phyloP scores from a whole-genome alignment of 2,797 vertebrate species.

The Hoplostethus atlanticus region DNA sequence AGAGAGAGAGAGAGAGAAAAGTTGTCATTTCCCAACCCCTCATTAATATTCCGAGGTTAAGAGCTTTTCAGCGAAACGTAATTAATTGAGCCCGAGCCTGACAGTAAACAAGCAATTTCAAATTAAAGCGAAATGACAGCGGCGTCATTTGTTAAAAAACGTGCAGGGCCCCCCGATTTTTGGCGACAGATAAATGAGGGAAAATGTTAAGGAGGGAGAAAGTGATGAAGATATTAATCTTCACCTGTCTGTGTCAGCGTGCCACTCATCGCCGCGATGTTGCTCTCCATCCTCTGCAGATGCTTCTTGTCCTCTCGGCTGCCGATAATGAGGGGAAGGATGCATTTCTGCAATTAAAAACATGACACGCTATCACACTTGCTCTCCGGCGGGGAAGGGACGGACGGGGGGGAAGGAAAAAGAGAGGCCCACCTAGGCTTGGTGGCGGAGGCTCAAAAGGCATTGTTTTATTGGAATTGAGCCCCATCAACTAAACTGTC shows the following conservation, averaged over 20 bases:
- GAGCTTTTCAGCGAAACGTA: slow-evolving; percentile 99
- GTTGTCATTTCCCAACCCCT: slow-evolving; percentile 99
- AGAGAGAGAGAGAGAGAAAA: slow-evolving; percentile 64
- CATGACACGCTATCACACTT: slow-evolving; percentile 84
- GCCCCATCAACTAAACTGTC: slow-evolving; percentile 50
- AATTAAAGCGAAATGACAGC: slow-evolving; percentile 99
- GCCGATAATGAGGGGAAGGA: slow-evolving; percentile 96
- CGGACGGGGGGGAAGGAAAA: slow-evolving; percentile 44
- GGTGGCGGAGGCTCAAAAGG: slow-evolving; percentile 49
- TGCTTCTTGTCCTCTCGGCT: slow-evolving; percentile 98
- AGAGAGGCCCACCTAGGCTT: slow-evolving; percentile 56
- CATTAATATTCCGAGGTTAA: slow-evolving; percentile 99
- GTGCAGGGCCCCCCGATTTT: slow-evolving; percentile 92
- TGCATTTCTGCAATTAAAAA: slow-evolving; percentile 95
- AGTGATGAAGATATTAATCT: slow-evolving; percentile 99
- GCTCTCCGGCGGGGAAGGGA: slow-evolving; percentile 66
- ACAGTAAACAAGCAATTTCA: slow-evolving; percentile 99
- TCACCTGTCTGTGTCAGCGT: slow-evolving; percentile 99
- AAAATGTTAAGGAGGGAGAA: slow-evolving; percentile 92
- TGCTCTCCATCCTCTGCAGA: slow-evolving; percentile 97
- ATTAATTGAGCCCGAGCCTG: slow-evolving; percentile 99
- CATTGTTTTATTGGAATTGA: slow-evolving; percentile 63
- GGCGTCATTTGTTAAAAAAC: slow-evolving; percentile 98
- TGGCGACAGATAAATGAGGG: slow-evolving; percentile 99
- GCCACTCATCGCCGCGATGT: slow-evolving; percentile 98